Evolutionary conservation across 2,888 invertebrate genomes (phyloP), one percentile per base, ranked within the genome.

Genomic region (Aelia acuminata): DNA sequence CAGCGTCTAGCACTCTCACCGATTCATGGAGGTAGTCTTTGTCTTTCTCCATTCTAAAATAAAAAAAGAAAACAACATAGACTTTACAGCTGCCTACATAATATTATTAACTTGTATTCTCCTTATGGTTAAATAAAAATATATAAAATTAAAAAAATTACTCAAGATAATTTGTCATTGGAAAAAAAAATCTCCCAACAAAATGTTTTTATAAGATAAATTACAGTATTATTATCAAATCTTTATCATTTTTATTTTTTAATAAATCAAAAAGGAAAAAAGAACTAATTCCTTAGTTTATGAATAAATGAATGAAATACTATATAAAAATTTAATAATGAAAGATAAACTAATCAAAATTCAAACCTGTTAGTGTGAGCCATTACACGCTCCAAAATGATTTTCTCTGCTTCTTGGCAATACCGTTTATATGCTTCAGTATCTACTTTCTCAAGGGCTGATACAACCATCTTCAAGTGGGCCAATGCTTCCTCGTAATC

Each of bases 1-100:
- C 87, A n/a, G 63, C 70, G 47, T 87, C 47, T 4, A 87, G 31
- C 18, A 87, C 26, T 26, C 31, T 57, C 31, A 63, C 26, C 10
- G 47, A 70, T 7, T 57, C 87, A 22, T 63, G 39, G 31, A 87
- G 48, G 20, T 26, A 35, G 22, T 47, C 26, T 20, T 70, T 87
- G 26, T 87, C 26, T 26, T n/a, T 87, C n/a, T 53, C 70, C 47
- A 87, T 10, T 70, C 87, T 87, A 26, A 63, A 86, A 86, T 47
- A 0, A 1, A 84, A 49, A 48, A n/a, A 31, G 18, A 49, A 47
- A 35, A 31, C 26, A n/a, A 8, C 3, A 26, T 26, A 13, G 26
- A 35, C 2, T 31, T 15, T 15, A 15, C 18, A 18, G 5, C 31
- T 35, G 11, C 63, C 35, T 70, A 20, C 26, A 63, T 26, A 57